Evolutionary conservation across 2,113 vertebrate genomes (phyloP), one percentile per base, ranked within the genome.

Genomic region (Corvus cornix): DNA sequence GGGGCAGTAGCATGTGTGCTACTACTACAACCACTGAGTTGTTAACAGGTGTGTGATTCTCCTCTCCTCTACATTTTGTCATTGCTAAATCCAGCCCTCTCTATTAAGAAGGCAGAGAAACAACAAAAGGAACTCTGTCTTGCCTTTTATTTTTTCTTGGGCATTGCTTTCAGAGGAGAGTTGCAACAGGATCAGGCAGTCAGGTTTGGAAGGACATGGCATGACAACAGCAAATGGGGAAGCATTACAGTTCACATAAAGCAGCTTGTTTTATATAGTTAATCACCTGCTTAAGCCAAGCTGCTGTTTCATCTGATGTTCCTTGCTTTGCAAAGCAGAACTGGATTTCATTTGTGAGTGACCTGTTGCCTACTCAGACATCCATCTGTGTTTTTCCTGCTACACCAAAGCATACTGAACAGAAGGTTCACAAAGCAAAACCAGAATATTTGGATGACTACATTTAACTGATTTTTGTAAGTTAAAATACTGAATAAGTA

Each of bases 1-100:
- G 13, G 4, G 5, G 3, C 16, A 55, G 28, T 11, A 67, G 6
- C 46, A 5, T 1, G 0, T 21, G 16, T 37, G 21, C 7, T 77
- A 39, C 39, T 39, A 12, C 39, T 39, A 39, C 39, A 87, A 16
- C 2, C 13, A 43, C 43, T 20, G 21, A 27, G 2, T 16, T 37
- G 3, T 56, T 52, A 67, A 31, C 19, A 67, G 16, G 8, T 26
- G 5, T 22, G 13, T 33, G 14, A 33, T 16, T 82, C 16, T 53
- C 3, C 10, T 55, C 4, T 93, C 10, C 5, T 63, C 35, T 35
- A 33, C 0, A 1, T 43, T 81, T 93, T 84, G 22, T 10, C 31
- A 30, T 39, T 30, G 17, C 7, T 80, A 10, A 46, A 8, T 46
- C 37, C 46, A 95, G 3, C 3, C 19, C 2, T 18, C 52, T 60